Evolutionary conservation across 2,888 invertebrate species (phyloP), one percentile per base, ranked within the genome.

Genomic region (Cosmia trapezina): DNA sequence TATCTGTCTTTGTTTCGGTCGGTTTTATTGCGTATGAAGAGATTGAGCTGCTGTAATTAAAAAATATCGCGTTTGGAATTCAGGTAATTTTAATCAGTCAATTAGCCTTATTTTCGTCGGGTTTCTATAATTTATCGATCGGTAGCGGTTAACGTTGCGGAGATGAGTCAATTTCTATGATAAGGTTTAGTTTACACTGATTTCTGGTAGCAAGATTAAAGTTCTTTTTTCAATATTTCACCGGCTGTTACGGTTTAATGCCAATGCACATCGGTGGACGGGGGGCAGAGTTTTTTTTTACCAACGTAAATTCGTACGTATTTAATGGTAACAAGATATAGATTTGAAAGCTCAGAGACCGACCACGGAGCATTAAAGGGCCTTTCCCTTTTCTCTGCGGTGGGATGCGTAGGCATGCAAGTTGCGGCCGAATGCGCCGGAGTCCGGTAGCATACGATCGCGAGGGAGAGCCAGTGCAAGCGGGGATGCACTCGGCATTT

Each of bases 71-170:
- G 22, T 19, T 57, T 80, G 4, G 3, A 9, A 43, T 43, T 59
- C 19, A n/a, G 49, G 75, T 80, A 19, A 74, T 75, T 4, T 54
- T 54, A n/a, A n/a, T 51, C 54, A 54, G 28, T 14, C 8, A 28
- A 28, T 56, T 33, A 28, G 28, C 22, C 6, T 22, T 12, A 6
- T 49, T 45, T 37, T 62, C 4, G 14, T 51, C 11, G 8, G 4
- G 11, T 49, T 57, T 1, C 5, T 33, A 5, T 49, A 49, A n/a
- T 0, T 69, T 59, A 45, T 51, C 12, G 49, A 67, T 60, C 45
- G 33, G 19, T 72, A 45, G 56, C 8, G 14, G 19, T 49, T 70
- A 14, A 5, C 19, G n/a, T 41, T 17, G 41, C 7, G 12, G 6
- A n/a, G 19, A 11, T n/a, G 22, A 17, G 19, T 2, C 51, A 17